A percentile compares a stretch with the other conserved stretches of the same genome.
Conservation (phyloP, 2,797 vertebrate species). For the Coreius guichenoti region DNA sequence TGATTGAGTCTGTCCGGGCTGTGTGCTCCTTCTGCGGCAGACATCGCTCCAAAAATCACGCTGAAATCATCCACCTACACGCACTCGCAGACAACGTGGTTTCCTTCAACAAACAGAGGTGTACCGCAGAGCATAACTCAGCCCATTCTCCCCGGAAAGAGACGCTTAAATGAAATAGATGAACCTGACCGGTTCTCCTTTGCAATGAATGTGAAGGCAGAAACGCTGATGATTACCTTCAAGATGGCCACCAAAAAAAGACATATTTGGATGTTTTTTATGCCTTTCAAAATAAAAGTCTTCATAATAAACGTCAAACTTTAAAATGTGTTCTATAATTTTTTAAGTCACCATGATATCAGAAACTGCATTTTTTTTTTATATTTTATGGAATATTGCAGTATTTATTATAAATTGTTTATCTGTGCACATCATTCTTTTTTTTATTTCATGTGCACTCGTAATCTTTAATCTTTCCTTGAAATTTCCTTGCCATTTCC, state of each 20-base stretch:
- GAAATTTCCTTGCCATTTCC: too few relatives aligned
- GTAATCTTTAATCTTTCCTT: too few relatives aligned
- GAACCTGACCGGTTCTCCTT: constrained; percentile 3
- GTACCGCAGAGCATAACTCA: constrained; percentile 48
- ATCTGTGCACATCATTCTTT: background rate
- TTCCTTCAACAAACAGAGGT: constrained; percentile 26
- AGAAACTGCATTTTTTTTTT: background rate
- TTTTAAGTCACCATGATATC: background rate
- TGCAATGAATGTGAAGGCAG: constrained; percentile 37
- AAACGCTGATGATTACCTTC: constrained; percentile 22
- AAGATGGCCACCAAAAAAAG: constrained; percentile 45
- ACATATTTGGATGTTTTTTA: background rate
- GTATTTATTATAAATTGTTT: background rate
- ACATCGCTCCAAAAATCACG: constrained; percentile 68
- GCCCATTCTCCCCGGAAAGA: constrained; percentile 53
- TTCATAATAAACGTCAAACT: background rate
- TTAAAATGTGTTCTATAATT: too few relatives aligned
- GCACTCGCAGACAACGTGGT: constrained; percentile 3
- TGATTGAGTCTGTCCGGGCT: constrained; percentile 83
- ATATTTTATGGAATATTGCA: background rate
- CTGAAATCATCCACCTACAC: constrained; percentile 30
- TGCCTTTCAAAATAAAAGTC: constrained; percentile 42
- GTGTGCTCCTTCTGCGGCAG: constrained; percentile 68
- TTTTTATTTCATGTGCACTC: background rate
- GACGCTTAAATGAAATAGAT: constrained; percentile 50